phyloP scores from a whole-genome alignment of 2,888 invertebrate species.

The Aquatica leii region DNA sequence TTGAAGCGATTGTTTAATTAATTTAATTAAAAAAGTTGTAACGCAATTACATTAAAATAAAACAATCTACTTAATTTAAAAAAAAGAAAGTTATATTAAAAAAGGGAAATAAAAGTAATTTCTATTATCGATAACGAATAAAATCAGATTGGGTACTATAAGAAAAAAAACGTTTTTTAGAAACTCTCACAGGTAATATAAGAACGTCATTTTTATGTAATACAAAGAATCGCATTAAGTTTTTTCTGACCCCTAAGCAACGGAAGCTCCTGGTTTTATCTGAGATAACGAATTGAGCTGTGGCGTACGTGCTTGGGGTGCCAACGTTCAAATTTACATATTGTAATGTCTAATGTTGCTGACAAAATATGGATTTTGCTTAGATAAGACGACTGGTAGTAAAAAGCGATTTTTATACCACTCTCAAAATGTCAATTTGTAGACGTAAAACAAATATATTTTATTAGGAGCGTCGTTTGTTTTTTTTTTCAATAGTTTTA shows the following conservation, averaged over 20 bases:
- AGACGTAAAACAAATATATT: neutral
- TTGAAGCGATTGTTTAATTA: too few species aligned
- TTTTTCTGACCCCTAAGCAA: conserved; percentile 36
- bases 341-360: conserved; percentile 33
- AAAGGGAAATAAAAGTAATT: too few species aligned
- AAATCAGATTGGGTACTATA: neutral
- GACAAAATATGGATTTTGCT: conserved; percentile 35
- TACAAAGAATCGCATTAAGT: conserved; percentile 39
- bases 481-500: neutral
- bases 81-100: too few species aligned
- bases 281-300: conserved; percentile 50
- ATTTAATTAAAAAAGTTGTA: too few species aligned
- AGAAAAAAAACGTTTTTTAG: neutral
- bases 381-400: conserved; percentile 22
- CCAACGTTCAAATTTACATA: conserved; percentile 32
- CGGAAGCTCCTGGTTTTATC: conserved; percentile 41
- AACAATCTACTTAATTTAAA: too few species aligned
- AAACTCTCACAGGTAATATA: conserved; percentile 47
- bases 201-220: conserved; percentile 47
- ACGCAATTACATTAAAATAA: too few species aligned
- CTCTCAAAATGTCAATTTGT: neutral
- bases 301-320: conserved; percentile 45
- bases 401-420: neutral
- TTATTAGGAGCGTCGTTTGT: neutral
- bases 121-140: too few species aligned